A percentile compares a stretch with the other conserved stretches of the same genome.
Conservation (phyloP, 2,113 vertebrate species). For the Nesogale talazaci region DNA sequence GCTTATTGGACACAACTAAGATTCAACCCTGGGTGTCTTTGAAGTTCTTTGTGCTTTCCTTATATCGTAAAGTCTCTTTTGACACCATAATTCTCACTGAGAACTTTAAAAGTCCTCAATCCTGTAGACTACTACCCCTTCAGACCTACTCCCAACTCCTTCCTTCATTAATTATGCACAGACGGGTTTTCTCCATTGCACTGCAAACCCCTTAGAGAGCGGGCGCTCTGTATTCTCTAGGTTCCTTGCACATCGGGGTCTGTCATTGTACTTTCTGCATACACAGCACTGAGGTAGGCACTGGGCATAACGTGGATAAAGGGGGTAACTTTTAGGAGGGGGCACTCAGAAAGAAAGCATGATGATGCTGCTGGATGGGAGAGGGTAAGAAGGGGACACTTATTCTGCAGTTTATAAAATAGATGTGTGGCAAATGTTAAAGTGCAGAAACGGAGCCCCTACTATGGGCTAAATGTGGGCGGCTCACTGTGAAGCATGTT, state of each 20-base stretch:
- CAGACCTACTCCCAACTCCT: not conserved
- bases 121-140: not conserved
- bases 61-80: not conserved
- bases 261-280: not conserved
- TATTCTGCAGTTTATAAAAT: not conserved
- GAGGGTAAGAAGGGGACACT: not conserved
- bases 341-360: not conserved
- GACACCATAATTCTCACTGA: not conserved
- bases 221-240: not conserved
- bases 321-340: not conserved
- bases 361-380: not conserved
- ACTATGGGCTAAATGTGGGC: no score
- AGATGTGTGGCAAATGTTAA: slow-evolving; percentile 2
- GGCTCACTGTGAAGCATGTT: no score
- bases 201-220: not conserved
- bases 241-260: not conserved
- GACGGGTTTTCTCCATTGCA: not conserved
- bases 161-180: not conserved
- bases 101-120: not conserved
- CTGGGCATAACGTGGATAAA: not conserved
- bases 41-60: not conserved
- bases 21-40: not conserved
- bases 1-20: not conserved
- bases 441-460: not conserved
- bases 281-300: not conserved